A percentile compares a stretch with the other conserved stretches of the same genome.
phyloP scores from a whole-genome alignment of 1,140 invertebrate genomes.

The Ostrea edulis region DNA sequence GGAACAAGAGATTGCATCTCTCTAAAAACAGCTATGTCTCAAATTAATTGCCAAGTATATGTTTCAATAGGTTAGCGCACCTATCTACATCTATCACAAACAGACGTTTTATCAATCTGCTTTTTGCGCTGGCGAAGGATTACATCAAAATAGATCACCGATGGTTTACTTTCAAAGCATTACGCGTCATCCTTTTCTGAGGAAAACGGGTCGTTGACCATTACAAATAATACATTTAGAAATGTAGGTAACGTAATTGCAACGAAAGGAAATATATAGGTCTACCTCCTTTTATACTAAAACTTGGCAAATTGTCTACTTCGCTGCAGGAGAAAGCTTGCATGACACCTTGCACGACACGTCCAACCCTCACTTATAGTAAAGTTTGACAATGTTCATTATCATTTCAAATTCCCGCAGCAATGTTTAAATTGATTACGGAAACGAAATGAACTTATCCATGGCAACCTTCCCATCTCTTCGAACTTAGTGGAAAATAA shows the following conservation, averaged over 20 bases:
- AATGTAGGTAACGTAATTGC: constrained; percentile 22
- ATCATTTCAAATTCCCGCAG: constrained; percentile 29
- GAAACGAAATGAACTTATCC: background rate
- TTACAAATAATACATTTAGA: constrained; percentile 8
- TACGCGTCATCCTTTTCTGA: background rate
- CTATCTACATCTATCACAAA: constrained; percentile 10
- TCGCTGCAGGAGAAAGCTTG: constrained; percentile 5
- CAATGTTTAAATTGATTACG: constrained; percentile 27
- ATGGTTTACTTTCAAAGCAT: background rate
- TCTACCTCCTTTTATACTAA: constrained; percentile 21
- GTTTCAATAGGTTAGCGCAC: constrained; percentile 8
- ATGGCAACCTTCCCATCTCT: constrained; percentile 2
- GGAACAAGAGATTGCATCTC: background rate
- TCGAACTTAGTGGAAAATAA: background rate
- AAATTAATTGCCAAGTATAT: constrained; percentile 9
- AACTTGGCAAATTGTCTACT: constrained; percentile 26
- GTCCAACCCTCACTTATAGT: background rate
- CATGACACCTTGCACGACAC: background rate
- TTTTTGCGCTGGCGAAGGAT: constrained; percentile 9
- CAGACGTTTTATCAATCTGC: background rate
- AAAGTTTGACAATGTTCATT: constrained; percentile 27
- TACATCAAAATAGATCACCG: background rate
- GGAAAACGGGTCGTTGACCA: constrained; percentile 12
- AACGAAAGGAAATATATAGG: constrained; percentile 29
- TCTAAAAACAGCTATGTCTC: background rate